Conservation (phyloP, 1,140 invertebrate species). For the Macrobrachium rosenbergii region DNA sequence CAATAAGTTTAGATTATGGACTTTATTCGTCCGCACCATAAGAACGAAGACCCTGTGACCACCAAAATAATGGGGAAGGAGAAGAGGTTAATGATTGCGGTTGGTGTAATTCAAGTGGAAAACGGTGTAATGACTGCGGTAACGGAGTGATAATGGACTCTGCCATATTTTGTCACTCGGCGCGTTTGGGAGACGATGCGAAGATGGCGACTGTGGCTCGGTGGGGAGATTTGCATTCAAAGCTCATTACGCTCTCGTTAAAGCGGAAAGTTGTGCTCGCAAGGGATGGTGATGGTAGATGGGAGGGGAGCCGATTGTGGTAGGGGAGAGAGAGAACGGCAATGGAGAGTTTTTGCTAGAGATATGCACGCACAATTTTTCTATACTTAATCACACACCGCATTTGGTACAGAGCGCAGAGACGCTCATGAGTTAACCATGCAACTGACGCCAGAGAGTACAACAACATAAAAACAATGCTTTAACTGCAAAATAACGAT, state of each 20-base stretch:
- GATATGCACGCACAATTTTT: neutral
- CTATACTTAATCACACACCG: neutral
- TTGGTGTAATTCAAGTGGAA: conserved; percentile 47
- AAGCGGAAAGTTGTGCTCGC: no score
- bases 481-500: no score
- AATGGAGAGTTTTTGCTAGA: neutral
- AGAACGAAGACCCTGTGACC: neutral
- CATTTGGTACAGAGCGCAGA: no score
- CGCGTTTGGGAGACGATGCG: neutral
- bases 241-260: no score
- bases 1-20: neutral
- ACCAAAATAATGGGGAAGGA: neutral
- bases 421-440: no score
- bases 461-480: no score
- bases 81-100: conserved; percentile 1
- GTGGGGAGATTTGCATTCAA: neutral
- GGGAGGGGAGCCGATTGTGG: neutral
- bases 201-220: neutral
- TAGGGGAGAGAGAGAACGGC: neutral
- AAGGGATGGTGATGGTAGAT: no score
- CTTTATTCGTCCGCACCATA: neutral
- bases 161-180: conserved; percentile 42
- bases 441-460: no score
- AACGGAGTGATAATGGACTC: conserved; percentile 28
- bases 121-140: conserved; percentile 52